phyloP scores from a whole-genome alignment of 2,113 vertebrate species.

The Trogon melanurus region DNA sequence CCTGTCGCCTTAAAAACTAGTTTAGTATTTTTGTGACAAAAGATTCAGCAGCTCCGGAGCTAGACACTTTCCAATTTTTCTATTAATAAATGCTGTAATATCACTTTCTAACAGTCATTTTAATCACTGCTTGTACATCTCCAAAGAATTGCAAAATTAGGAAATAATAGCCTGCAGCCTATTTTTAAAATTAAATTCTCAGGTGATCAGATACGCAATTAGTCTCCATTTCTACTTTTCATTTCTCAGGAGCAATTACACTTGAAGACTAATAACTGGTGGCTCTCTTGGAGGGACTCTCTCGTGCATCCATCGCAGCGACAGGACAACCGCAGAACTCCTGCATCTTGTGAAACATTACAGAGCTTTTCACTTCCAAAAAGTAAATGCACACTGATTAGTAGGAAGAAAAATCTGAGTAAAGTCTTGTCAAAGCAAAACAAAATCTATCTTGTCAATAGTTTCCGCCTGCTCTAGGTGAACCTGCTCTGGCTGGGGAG shows the following conservation, averaged over 20 bases:
- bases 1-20: neutral
- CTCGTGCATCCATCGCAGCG: constrained; percentile 29
- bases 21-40: neutral
- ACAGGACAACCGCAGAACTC: constrained; percentile 6
- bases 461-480: too few relatives aligned
- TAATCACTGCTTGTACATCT: constrained; percentile 53
- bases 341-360: neutral
- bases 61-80: neutral
- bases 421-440: neutral
- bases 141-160: constrained; percentile 51
- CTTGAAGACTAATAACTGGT: constrained; percentile 50
- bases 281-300: constrained; percentile 33
- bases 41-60: neutral
- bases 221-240: constrained; percentile 44
- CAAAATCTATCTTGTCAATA: neutral
- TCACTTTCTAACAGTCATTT: constrained; percentile 31
- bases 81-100: constrained; percentile 54
- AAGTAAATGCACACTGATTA: neutral
- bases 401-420: neutral
- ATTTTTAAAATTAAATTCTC: constrained; percentile 67
- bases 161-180: constrained; percentile 57
- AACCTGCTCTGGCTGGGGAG: too few relatives aligned
- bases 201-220: constrained; percentile 59
- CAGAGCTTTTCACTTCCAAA: neutral
- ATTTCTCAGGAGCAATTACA: constrained; percentile 60